A percentile compares a stretch with the other conserved stretches of the same genome.
Evolutionary conservation across 2,888 invertebrate species (phyloP).

Genomic region (Drepanosiphum platanoidis): DNA sequence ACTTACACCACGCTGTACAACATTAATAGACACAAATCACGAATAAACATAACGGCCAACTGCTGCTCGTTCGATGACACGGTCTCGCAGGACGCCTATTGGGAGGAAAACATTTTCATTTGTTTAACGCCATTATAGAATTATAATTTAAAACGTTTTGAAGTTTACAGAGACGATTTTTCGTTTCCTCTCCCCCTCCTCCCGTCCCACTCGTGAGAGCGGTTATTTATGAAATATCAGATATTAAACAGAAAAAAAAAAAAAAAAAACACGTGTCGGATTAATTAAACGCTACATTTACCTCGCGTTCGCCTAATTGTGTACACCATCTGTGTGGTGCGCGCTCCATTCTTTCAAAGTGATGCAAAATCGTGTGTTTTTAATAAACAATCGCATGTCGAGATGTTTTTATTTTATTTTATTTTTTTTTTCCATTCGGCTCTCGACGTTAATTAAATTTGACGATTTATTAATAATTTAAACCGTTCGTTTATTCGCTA

Average conservation of each 20-base stretch:
- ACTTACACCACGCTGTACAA: too few relatives aligned
- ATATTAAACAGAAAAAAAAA: background rate
- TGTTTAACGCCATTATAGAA: background rate
- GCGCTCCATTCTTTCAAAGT: background rate
- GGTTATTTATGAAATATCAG: background rate
- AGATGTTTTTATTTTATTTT: too few relatives aligned
- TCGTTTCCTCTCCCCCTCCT: too few relatives aligned
- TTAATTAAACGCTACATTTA: constrained; percentile 2
- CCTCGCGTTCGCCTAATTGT: background rate
- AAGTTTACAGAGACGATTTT: background rate
- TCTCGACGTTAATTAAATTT: constrained; percentile 7
- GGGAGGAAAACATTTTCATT: background rate
- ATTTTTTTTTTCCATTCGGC: too few relatives aligned
- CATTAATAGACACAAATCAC: too few relatives aligned
- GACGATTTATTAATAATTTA: constrained; percentile 11
- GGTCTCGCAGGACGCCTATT: background rate
- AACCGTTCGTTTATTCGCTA: background rate
- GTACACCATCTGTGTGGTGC: background rate
- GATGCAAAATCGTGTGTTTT: background rate
- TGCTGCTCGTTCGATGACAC: background rate
- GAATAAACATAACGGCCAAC: background rate
- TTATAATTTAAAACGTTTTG: background rate
- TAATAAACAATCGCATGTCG: background rate
- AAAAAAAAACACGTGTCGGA: constrained; percentile 9
- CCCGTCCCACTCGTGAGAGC: background rate